A percentile compares a stretch with the other conserved stretches of the same genome.
Evolutionary conservation across 2,113 vertebrate genomes (phyloP).

Genomic region (Tenebrosternarchus preto): DNA sequence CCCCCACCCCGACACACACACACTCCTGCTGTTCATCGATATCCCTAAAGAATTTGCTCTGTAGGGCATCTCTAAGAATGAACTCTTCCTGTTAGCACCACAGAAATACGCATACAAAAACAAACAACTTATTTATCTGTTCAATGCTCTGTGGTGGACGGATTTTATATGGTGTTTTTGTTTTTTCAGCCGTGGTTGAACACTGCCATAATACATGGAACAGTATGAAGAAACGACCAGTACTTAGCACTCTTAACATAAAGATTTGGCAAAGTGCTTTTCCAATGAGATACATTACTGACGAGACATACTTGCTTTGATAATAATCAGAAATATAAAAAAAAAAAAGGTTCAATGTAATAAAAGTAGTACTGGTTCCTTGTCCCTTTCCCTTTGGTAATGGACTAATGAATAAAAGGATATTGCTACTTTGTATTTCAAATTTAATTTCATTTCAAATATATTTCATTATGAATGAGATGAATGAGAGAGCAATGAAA

Average conservation of each 20-base stretch:
- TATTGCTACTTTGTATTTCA: neutral
- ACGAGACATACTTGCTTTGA: neutral
- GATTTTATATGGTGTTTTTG: neutral
- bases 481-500: neutral
- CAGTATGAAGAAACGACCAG: neutral
- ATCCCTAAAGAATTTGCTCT: neutral
- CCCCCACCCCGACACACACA: neutral
- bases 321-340: too few relatives aligned
- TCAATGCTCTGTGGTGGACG: neutral
- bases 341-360: neutral
- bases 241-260: neutral
- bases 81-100: neutral
- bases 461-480: constrained; percentile 7
- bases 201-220: neutral
- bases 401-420: neutral
- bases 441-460: neutral
- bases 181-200: neutral
- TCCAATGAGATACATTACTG: neutral
- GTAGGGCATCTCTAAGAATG: neutral
- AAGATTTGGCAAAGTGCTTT: neutral
- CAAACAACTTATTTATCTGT: too few relatives aligned
- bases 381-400: neutral
- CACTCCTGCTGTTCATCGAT: constrained; percentile 12
- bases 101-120: neutral
- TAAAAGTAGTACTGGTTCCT: neutral